Percentiles rank a stretch among this genome's conserved stretches.
phyloP scores from a whole-genome alignment of 2,888 invertebrate species.

The Seladonia tumulorum region DNA sequence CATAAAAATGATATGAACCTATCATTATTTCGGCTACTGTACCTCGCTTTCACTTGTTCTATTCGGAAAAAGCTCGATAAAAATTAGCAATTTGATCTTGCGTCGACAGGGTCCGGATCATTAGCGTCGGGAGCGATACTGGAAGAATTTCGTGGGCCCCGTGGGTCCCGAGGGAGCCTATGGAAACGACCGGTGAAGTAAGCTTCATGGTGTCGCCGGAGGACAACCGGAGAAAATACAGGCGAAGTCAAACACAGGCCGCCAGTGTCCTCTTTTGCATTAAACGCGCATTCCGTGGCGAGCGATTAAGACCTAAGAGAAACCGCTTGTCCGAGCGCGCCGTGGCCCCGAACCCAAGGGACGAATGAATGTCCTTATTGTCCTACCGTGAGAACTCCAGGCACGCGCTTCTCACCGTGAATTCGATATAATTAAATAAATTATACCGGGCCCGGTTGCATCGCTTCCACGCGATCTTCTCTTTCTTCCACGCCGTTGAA shows the following conservation, averaged over 20 bases:
- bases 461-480: slow-evolving; percentile 22
- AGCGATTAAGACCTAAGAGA: slow-evolving; percentile 79
- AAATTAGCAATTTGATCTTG: background rate
- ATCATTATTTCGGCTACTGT: too few relatives aligned
- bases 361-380: slow-evolving; percentile 82
- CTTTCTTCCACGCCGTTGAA: background rate
- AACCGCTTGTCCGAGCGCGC: slow-evolving; percentile 65
- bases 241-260: slow-evolving; percentile 65
- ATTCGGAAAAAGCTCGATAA: too few relatives aligned
- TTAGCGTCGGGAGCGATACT: slow-evolving; percentile 58
- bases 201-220: slow-evolving; percentile 53
- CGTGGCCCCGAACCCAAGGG: slow-evolving; percentile 38
- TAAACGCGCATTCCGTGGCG: slow-evolving; percentile 75
- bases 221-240: slow-evolving; percentile 61
- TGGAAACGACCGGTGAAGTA: slow-evolving; percentile 58
- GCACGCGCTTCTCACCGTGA: slow-evolving; percentile 76
- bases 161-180: slow-evolving; percentile 45
- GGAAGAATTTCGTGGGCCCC: slow-evolving; percentile 39
- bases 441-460: slow-evolving; percentile 31
- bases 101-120: slow-evolving; percentile 24
- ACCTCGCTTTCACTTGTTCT: too few relatives aligned
- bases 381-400: slow-evolving; percentile 79
- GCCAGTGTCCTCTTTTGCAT: slow-evolving; percentile 73
- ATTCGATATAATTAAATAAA: slow-evolving; percentile 79
- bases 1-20: too few relatives aligned